Evolutionary conservation across 1,140 invertebrate species (phyloP), one percentile per base, ranked within the genome.

Genomic region (Bombus polaris): DNA sequence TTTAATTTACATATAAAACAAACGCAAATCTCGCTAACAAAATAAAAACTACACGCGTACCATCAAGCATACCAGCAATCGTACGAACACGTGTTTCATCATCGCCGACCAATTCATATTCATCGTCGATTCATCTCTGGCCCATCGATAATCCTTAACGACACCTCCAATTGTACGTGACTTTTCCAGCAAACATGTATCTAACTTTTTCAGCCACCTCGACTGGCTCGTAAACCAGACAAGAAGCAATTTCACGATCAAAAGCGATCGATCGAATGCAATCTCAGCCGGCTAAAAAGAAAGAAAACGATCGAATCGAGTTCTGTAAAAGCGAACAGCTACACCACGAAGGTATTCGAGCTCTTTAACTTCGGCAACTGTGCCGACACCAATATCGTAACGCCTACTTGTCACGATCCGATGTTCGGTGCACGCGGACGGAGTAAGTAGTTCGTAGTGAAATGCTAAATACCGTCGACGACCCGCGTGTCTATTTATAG

Each of bases 401-500:
- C 86, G 75, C 47, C 77, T 68, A 66, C 59, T 72, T 81, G 72
- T 81, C 77, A 81, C 59, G 72, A 80, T 47, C 25, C 22, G 35
- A 22, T 37, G 74, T 25, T 28, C 39, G 78, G n/a, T 81, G 62
- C 83, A 81, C 76, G 83, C 81, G 81, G 82, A 53, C 76, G 53
- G 68, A 81, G 72, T 81, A 83, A 85, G 84, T 88, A 90, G 85
- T 92, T 91, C 86, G 82, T 91, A 85, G 89, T 87, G 87, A 93
- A 92, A 93, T 92, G 87, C 89, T 92, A 93, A 93, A 92, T 93
- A 92, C 82, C 87, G 79, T 66, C 83, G 83, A 88, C 87, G 73
- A 89, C 65, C 88, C 74, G 88, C 75, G 87, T 44, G 71, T 85
- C 91, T 92, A 93, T 93, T 93, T 93, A 93, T 92, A 92, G 92